phyloP scores from a whole-genome alignment of 1,140 invertebrate genomes.

The Branchinecta lynchi region DNA sequence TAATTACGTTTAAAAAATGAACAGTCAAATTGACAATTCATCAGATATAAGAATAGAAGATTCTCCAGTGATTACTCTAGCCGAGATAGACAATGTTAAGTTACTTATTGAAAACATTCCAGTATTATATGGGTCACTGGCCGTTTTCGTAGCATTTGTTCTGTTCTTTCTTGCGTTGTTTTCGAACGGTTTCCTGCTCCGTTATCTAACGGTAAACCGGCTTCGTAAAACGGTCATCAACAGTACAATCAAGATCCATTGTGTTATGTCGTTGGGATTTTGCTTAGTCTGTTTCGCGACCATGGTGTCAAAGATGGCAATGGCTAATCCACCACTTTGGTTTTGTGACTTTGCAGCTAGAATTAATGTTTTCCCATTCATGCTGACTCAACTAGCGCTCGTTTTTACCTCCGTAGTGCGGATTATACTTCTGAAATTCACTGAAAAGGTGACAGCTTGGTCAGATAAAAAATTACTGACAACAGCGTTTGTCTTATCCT shows the following conservation, averaged over 20 bases:
- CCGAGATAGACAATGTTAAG: no score
- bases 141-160: no score
- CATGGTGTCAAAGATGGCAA: not conserved
- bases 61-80: no score
- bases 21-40: no score
- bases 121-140: no score
- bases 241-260: not conserved
- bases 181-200: not conserved
- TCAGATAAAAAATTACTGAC: not conserved
- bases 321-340: not conserved
- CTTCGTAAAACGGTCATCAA: not conserved
- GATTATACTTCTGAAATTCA: not conserved
- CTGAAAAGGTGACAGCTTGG: not conserved
- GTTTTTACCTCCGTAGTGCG: not conserved
- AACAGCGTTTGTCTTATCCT: not conserved
- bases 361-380: not conserved
- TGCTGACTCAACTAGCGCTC: not conserved
- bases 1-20: no score
- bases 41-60: no score
- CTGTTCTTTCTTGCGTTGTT: not conserved
- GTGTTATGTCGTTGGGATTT: not conserved
- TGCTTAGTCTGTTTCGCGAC: not conserved
- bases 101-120: no score
- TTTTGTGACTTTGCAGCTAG: not conserved
- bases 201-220: not conserved